Base-by-base conservation (phyloP, 2,888 invertebrate species). In the Epicampocera succincta region DNA sequence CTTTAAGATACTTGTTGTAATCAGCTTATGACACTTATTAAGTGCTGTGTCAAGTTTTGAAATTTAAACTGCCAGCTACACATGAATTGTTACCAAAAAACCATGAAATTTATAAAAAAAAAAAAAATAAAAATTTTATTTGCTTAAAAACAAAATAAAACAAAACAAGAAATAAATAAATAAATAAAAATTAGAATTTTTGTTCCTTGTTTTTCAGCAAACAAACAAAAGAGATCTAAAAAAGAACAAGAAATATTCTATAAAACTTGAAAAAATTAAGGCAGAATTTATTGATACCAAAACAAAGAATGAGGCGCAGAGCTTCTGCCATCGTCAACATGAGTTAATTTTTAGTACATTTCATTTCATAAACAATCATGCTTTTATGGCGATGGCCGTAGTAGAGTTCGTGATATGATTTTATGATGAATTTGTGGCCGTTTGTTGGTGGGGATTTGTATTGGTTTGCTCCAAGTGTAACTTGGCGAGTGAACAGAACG, bases 401-500 rank as follows among this genome's bases (percentile, higher is more conserved):
- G 33, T n/a, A 75, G 74, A 66, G 74, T 78, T 82, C 82, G 82
- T 82, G 82, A 74, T 78, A 71, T 78, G 82, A 60, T 78, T 82
- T 74, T 50, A 60, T 82, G 82, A 82, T 82, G 78, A 65, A 78
- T 65, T 63, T 42, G 44, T n/a, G n/a, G n/a, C n/a, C n/a, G n/a
- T 58, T 58, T 52, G 15, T 46, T 5, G 15, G 21, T 33, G 58
- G n/a, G n/a, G n/a, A n/a, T n/a, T n/a, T n/a, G n/a, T n/a, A n/a
- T 11, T 50, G 8, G 44, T 44, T 52, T 63, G 50, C 40, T 63
- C 63, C 61, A 73, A 69, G 58, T 75, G 58, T 42, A 63, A 60
- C 52, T 73, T 38, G 25, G 29, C 38, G 46, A 77, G 19, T 71
- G 38, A 29, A 42, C 21, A 42, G 9, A 44, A 17, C 13, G 9